These are phyloP conservation scores for Myodes glareolus DNA, from an alignment of 2,113 vertebrate species.

Conservation along the genomic window DNA sequence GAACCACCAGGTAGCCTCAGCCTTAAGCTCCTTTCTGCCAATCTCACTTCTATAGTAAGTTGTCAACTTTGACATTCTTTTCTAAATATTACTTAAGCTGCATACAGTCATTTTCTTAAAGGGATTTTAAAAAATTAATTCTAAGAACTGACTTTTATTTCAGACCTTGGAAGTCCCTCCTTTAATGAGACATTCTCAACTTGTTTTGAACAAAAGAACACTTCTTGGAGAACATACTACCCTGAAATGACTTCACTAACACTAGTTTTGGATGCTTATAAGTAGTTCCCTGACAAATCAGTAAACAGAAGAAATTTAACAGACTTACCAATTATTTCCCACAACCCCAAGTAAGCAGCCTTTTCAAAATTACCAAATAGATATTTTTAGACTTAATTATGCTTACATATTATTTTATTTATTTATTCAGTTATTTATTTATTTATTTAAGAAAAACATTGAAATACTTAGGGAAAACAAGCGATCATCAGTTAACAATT, in stretches of 20 bases:
- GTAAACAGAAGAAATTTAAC: conserved; percentile 64
- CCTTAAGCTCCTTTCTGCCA: not conserved
- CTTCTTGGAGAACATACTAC: conserved; percentile 70
- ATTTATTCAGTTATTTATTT: too few relatives aligned
- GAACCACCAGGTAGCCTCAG: not conserved
- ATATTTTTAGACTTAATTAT: conserved; percentile 6
- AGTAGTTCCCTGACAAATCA: conserved; percentile 64
- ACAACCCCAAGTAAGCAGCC: conserved; percentile 44
- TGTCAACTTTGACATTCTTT: not conserved
- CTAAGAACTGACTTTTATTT: conserved; percentile 47
- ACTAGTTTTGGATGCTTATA: conserved; percentile 58
- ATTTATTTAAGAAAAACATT: conserved; percentile 21
- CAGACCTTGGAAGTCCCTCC: conserved; percentile 35
- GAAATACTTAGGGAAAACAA: conserved; percentile 24
- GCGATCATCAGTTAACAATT: not conserved
- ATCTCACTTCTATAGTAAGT: not conserved
- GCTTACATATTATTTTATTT: not conserved
- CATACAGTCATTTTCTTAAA: not conserved
- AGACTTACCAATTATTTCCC: conserved; percentile 60
- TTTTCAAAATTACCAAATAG: conserved; percentile 44
- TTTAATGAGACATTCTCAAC: conserved; percentile 2
- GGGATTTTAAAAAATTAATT: not conserved
- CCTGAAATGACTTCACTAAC: conserved; percentile 69
- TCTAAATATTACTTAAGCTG: not conserved
- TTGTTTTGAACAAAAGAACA: conserved; percentile 69